Base-by-base conservation (phyloP, 2,888 invertebrate genomes). In the Lymantria dispar region DNA sequence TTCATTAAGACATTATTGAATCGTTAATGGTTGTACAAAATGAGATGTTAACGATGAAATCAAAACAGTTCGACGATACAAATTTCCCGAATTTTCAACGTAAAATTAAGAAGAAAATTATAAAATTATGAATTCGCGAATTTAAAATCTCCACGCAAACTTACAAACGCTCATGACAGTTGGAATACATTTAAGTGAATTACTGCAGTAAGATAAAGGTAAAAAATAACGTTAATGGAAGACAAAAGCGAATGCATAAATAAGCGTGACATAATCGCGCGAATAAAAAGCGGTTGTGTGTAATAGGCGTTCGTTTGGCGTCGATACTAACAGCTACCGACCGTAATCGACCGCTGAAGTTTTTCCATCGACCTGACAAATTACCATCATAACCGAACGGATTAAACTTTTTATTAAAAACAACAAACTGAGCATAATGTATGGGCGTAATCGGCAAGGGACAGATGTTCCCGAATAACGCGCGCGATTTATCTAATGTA, bases 361-460 rank as follows among this genome's bases (percentile, higher is more conserved):
- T 90, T 90, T 87, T 87, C 90, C 88, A 87, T 88, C 82, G 83
- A 66, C 72, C 84, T 87, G 88, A 90, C 88, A 90, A 90, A 90
- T 90, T 86, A 81, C 89, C 80, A 80, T 86, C 90, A 90, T 90
- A 90, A 90, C 87, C 80, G 87, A 86, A 88, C 85, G 88, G 88
- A 90, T 90, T 90, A 89, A 90, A 90, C 89, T 90, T 90, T 90
- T 90, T 90, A 90, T 89, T 90, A 90, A 90, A 89, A 89, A 90
- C 89, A 90, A 89, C 89, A 90, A 89, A 89, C 89, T 84, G 87
- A 81, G 89, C 83, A 89, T 89, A 90, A 90, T 89, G 89, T 89
- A 88, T 86, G 82, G 84, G 76, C 80, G 87, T 88, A 88, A 89
- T 89, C 87, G 86, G 84, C 81, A 83, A 81, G 87, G 88, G 88